Conservation (phyloP, 1,140 invertebrate genomes). For the Drosophila murphyi region DNA sequence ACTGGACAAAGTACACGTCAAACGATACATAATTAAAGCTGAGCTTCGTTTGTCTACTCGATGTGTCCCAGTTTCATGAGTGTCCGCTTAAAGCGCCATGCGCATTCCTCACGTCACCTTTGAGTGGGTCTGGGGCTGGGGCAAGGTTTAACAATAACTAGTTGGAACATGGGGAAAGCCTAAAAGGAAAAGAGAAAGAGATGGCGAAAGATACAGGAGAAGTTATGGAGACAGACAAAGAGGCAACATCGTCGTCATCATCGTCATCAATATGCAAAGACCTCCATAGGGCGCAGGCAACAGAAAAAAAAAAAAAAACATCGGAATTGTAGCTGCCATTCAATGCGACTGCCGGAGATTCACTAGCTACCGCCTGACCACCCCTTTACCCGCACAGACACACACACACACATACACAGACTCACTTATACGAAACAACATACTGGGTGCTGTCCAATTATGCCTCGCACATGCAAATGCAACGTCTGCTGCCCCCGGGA, state of each 20-base stretch:
- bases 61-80: conserved; percentile 60
- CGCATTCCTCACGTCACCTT: conserved; percentile 45
- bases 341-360: conserved; percentile 42
- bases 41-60: conserved; percentile 14
- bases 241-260: conserved; percentile 36
- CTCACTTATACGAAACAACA: conserved; percentile 27
- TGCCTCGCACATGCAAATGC: conserved; percentile 79
- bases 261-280: conserved; percentile 78
- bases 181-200: conserved; percentile 13
- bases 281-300: conserved; percentile 25
- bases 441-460: conserved; percentile 69
- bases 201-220: conserved; percentile 5
- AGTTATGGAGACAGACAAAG: conserved; percentile 15
- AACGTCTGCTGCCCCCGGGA: conserved; percentile 52
- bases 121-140: conserved; percentile 19
- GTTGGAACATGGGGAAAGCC: background rate
- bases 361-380: conserved; percentile 1
- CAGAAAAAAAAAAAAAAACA: conserved; percentile 19
- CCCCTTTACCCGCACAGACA: conserved; percentile 4
- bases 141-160: conserved; percentile 54
- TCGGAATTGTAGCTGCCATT: conserved; percentile 58
- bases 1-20: background rate
- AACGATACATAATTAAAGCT: conserved; percentile 26
- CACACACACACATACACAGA: conserved; percentile 1
- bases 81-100: conserved; percentile 47